These are phyloP conservation scores for Sylvilagus bachmani DNA, from an alignment of 2,113 vertebrate species.

Conservation along the genomic window DNA sequence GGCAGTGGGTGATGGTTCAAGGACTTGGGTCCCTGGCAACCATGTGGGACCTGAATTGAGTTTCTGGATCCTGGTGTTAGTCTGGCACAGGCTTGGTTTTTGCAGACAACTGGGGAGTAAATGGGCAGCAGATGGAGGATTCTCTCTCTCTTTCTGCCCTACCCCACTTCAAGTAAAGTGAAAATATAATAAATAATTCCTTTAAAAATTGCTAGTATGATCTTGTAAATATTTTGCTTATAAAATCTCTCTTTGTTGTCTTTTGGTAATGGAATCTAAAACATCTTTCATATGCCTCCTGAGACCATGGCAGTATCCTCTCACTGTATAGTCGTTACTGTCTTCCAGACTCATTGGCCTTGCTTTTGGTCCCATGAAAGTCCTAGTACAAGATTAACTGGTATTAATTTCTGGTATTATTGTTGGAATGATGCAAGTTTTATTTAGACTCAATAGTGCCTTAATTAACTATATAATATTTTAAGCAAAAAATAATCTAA, in stretches of 20 bases:
- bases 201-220: not conserved
- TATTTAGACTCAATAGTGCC: not conserved
- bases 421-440: not conserved
- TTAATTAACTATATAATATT: conserved; percentile 51
- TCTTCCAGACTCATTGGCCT: not conserved
- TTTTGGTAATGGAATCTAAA: not conserved
- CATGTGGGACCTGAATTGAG: too few species aligned
- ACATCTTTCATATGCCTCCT: not conserved
- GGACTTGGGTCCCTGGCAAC: too few species aligned
- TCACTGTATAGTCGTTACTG: not conserved
- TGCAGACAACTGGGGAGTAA: too few species aligned
- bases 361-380: not conserved
- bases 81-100: too few species aligned
- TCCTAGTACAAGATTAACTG: not conserved
- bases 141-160: too few species aligned
- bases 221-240: not conserved
- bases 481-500: not conserved
- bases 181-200: too few species aligned
- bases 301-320: not conserved
- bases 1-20: too few species aligned
- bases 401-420: not conserved
- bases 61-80: too few species aligned
- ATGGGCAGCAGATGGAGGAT: too few species aligned
- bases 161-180: too few species aligned
- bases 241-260: not conserved